These are phyloP conservation scores for Glyptemys insculpta DNA, from an alignment of 2,797 vertebrate species.

Conservation along the genomic window DNA sequence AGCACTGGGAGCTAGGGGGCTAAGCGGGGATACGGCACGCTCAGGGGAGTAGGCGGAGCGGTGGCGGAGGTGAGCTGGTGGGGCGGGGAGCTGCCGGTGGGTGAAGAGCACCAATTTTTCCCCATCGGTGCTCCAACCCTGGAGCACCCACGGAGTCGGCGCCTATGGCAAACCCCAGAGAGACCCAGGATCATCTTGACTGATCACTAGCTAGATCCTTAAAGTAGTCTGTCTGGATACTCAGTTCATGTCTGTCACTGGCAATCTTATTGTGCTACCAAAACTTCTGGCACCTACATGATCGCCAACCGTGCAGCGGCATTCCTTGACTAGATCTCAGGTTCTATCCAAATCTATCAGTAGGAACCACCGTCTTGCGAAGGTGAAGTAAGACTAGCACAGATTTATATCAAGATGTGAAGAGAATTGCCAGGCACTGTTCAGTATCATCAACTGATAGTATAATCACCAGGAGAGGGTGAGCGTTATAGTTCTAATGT, in stretches of 20 bases:
- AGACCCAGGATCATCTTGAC: not conserved
- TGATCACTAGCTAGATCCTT: too few relatives aligned
- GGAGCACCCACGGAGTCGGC: too few relatives aligned
- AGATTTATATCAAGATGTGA: not conserved
- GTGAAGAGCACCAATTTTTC: too few relatives aligned
- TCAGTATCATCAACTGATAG: not conserved
- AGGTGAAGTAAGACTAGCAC: not conserved
- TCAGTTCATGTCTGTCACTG: not conserved
- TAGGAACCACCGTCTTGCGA: conserved; percentile 7
- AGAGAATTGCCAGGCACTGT: not conserved
- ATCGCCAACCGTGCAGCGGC: not conserved
- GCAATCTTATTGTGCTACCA: not conserved
- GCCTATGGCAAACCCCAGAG: not conserved
- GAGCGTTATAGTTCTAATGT: not conserved
- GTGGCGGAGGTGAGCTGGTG: too few relatives aligned
- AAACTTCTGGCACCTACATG: not conserved
- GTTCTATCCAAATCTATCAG: not conserved
- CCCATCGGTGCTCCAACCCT: too few relatives aligned
- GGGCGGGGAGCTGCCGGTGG: too few relatives aligned
- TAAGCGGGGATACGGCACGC: too few relatives aligned
- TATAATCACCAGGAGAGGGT: not conserved
- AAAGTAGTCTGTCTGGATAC: not conserved
- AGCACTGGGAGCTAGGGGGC: too few relatives aligned
- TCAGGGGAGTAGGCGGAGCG: too few relatives aligned
- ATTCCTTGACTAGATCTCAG: not conserved